Evolutionary conservation across 2,888 invertebrate species (phyloP), one percentile per base, ranked within the genome.

Genomic region (Dromius quadrimaculatus): DNA sequence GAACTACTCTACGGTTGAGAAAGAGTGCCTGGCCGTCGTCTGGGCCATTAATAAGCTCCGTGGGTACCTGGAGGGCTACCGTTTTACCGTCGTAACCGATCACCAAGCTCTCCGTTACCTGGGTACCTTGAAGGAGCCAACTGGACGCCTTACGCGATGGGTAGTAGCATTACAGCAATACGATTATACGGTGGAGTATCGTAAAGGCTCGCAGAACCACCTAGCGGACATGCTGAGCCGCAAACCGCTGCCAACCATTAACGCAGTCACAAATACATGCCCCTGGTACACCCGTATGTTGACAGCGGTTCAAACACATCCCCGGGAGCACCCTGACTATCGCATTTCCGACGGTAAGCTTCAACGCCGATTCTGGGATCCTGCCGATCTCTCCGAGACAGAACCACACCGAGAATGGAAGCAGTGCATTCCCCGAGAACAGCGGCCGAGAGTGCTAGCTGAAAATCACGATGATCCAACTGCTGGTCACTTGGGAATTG

Each of bases 401-500:
- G 63, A 70, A n/a, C n/a, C n/a, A n/a, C n/a, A n/a, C n/a, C n/a
- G n/a, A n/a, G 71, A 28, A 45, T 11, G 23, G 6, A 1, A 13
- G 70, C 9, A 28, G 57, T 23, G 1, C 11, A 11, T 2, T 15
- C 57, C 0, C 20, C 19, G 11, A 6, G 61, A n/a, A 50, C 74
- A 1, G 17, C 71, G 8, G 20, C 20, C 8, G 62, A 66, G n/a
- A n/a, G n/a, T n/a, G n/a, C n/a, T n/a, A n/a, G n/a, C n/a, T n/a
- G n/a, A n/a, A n/a, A 17, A 32, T 41, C 63, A 74, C 61, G 63
- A 73, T 50, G 57, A 50, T 36, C 64, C 73, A 2, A 72, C 66
- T 0, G 71, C 73, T 0, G 73, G 72, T 0, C 74, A 75, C 43
- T 36, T 72, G 5, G 73, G 72, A 0, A 66, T 72, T 2, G 28